Evolutionary conservation across 2,113 vertebrate species (phyloP).

Genomic region (Pangasianodon gigas): DNA sequence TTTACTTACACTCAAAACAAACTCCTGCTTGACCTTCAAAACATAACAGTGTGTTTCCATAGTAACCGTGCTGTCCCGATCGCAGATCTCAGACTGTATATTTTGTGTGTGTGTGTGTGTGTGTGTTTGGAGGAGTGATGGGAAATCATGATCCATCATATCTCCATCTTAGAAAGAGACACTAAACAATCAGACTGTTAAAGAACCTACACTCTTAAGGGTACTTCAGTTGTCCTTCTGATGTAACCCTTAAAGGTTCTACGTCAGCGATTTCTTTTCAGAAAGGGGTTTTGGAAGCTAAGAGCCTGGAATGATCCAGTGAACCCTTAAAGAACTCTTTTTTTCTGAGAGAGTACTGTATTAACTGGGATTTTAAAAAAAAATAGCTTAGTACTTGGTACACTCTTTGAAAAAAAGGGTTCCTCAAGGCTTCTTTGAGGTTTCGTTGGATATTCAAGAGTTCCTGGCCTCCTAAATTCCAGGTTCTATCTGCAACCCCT

Average conservation of each 20-base stretch:
- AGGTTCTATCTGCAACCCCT: too few species aligned
- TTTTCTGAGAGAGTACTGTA: not conserved
- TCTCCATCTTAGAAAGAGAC: not conserved
- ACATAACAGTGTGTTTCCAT: conserved; percentile 35
- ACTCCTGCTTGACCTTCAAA: conserved; percentile 12
- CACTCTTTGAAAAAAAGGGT: too few species aligned
- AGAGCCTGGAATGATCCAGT: not conserved
- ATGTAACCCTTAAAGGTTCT: not conserved
- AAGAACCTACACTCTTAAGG: not conserved
- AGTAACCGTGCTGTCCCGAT: conserved; percentile 5
- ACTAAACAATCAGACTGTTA: not conserved
- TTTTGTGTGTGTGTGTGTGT: too few species aligned
- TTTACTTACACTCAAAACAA: conserved; percentile 32
- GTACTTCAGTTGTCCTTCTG: not conserved
- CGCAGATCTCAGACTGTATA: not conserved
- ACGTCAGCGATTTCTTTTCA: not conserved
- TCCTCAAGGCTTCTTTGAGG: too few species aligned
- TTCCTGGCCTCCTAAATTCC: too few species aligned
- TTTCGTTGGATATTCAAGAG: too few species aligned
- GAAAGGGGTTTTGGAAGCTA: not conserved
- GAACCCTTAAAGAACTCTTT: not conserved
- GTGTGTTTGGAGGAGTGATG: not conserved
- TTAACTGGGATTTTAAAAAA: too few species aligned
- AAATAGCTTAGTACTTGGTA: too few species aligned
- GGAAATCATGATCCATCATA: conserved; percentile 8